Base-by-base conservation (phyloP, 2,888 invertebrate genomes). In the Formica aserva region DNA sequence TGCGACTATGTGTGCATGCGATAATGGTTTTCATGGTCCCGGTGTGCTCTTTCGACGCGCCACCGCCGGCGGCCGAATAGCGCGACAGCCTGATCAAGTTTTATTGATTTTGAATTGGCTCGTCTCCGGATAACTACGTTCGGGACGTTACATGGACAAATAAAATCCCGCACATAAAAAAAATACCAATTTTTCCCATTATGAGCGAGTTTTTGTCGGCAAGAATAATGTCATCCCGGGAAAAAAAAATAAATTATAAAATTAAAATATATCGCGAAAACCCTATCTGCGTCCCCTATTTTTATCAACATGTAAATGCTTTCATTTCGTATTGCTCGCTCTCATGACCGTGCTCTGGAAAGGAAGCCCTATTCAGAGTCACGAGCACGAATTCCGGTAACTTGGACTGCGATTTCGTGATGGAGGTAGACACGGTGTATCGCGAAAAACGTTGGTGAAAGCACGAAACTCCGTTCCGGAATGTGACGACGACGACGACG, bases 31-130 rank as follows among this genome's bases (percentile, higher is more conserved):
- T 72, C 71, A 67, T 62, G 72, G 78, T 60, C 41, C 57, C 71
- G 57, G 32, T 32, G 60, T 60, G 66, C 69, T 60, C 66, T 84
- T 82, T 45, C 77, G 83, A 72, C 60, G 60, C 60, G 41, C 15
- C 26, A n/a, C 26, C 57, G 26, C 57, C 15, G 15, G 29, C 29
- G 75, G 32, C 29, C 76, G 38, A 82, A 78, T 69, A 67, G 52
- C 77, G 69, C 69, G 77, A 55, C 77, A 26, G 66, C 60, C 77
- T 48, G 77, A 55, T 60, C 82, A 65, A 77, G 69, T 85, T 83
- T 85, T 72, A 85, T 85, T 77, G 71, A 83, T 60, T 74, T 83
- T 74, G 60, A 85, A 85, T 83, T 85, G 72, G 52, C 66, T 80
- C 72, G 78, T 60, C 52, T 48, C 60, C 32, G 72, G 45, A 71